Evolutionary conservation across 2,113 vertebrate species (phyloP).

Genomic region (Pseudolaguvia tuberculata): DNA sequence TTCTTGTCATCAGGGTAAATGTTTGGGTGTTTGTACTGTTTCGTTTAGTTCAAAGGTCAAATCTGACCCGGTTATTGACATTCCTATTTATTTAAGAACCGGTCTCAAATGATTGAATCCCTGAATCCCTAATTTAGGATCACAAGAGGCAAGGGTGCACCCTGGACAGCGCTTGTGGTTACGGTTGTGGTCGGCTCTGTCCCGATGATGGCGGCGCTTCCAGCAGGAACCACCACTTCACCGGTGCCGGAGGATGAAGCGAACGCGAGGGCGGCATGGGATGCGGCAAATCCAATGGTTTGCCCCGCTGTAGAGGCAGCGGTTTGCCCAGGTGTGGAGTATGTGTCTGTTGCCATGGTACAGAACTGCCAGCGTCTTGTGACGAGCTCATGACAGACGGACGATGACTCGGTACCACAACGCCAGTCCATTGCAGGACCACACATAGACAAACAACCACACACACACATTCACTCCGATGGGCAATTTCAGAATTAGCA

Average conservation of each 20-base stretch:
- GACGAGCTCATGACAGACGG: conserved; percentile 70
- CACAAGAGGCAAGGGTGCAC: no score
- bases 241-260: conserved; percentile 64
- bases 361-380: conserved; percentile 59
- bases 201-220: background rate
- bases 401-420: conserved; percentile 59
- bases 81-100: no score
- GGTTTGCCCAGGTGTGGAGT: conserved; percentile 58
- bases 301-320: conserved; percentile 51
- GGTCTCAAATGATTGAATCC: no score
- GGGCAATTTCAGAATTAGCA: no score
- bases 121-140: no score
- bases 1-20: background rate
- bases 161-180: conserved; percentile 64
- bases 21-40: background rate
- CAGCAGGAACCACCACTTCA: conserved; percentile 66
- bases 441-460: no score
- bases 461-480: no score
- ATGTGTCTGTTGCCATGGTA: conserved; percentile 59
- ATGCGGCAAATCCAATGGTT: conserved; percentile 64
- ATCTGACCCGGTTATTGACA: background rate
- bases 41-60: background rate
- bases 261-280: conserved; percentile 66
- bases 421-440: no score
- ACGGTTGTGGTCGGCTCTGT: conserved; percentile 62